These are phyloP conservation scores for Coelopa pilipes DNA, from an alignment of 2,888 invertebrate species.

Conservation along the genomic window DNA sequence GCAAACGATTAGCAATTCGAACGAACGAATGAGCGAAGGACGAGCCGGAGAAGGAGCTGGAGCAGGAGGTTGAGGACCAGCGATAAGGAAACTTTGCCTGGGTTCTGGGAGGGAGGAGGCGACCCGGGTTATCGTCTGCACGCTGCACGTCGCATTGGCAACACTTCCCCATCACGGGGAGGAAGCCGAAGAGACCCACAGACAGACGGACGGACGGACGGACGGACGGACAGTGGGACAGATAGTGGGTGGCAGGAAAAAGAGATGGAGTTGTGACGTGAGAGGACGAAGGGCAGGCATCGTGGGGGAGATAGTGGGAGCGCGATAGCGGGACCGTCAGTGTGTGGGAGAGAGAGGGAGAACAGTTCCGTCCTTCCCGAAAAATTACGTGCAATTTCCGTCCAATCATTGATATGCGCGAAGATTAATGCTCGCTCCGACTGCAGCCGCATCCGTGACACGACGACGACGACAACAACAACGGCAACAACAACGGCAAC, in stretches of 20 bases:
- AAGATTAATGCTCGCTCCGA: conserved; percentile 28
- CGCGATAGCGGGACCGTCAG: too few relatives aligned
- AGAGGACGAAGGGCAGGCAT: too few relatives aligned
- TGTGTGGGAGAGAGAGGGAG: too few relatives aligned
- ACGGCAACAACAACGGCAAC: too few relatives aligned
- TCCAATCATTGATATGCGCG: conserved; percentile 28
- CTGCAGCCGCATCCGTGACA: conserved; percentile 19
- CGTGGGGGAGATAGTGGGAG: too few relatives aligned
- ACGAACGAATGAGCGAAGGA: background rate
- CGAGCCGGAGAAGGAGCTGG: too few relatives aligned
- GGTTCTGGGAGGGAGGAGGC: background rate
- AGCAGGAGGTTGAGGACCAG: background rate
- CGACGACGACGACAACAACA: conserved; percentile 5
- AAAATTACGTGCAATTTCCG: conserved; percentile 24
- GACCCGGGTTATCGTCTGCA: conserved; percentile 4
- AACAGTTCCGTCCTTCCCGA: background rate
- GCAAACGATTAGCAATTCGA: conserved; percentile 26
- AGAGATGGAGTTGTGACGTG: too few relatives aligned
- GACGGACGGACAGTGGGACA: too few relatives aligned
- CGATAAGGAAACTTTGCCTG: background rate
- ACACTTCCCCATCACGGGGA: conserved; percentile 13
- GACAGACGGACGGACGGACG: too few relatives aligned
- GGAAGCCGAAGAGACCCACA: background rate
- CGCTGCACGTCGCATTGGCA: conserved; percentile 29
- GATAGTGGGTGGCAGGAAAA: too few relatives aligned